A percentile compares a stretch with the other conserved stretches of the same genome.
Evolutionary conservation across 2,797 vertebrate genomes (phyloP).

Genomic region (Sebastes ruberrimus): DNA sequence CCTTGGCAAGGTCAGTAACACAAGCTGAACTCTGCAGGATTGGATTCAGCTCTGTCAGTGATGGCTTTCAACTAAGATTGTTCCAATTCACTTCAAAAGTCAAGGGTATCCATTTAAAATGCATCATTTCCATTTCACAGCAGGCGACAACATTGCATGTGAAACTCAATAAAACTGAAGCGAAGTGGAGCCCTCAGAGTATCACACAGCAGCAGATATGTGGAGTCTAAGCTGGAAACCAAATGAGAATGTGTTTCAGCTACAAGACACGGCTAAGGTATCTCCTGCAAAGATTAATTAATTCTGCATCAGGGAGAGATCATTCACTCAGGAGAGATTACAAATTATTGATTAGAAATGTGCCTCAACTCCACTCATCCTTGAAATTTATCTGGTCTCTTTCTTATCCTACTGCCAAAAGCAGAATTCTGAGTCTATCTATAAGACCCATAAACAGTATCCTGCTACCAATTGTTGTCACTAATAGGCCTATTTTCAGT

Average conservation of each 20-base stretch:
- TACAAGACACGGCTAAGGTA: not conserved
- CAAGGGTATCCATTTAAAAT: not conserved
- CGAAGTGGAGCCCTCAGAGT: not conserved
- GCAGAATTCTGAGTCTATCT: not conserved
- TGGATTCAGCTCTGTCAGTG: not conserved
- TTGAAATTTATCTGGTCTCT: not conserved
- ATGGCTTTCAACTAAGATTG: not conserved
- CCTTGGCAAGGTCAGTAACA: not conserved
- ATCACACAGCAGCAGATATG: not conserved
- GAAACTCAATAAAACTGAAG: conserved; percentile 2
- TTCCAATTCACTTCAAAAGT: not conserved
- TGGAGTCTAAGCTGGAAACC: conserved; percentile 12
- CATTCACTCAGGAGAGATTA: not conserved
- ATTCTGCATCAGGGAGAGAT: conserved; percentile 8
- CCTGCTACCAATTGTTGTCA: not conserved
- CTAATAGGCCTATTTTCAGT: conserved; percentile 9
- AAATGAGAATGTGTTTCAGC: not conserved
- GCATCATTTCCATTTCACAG: not conserved
- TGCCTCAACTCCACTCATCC: not conserved
- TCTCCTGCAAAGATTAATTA: conserved; percentile 33
- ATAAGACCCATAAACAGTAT: not conserved
- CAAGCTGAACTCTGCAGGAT: not conserved
- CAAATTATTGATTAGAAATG: conserved; percentile 47
- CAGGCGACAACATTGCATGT: not conserved
- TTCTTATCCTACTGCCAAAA: not conserved